Evolutionary conservation across 2,113 vertebrate species (phyloP).

Genomic region (Potamarius usumacintae): DNA sequence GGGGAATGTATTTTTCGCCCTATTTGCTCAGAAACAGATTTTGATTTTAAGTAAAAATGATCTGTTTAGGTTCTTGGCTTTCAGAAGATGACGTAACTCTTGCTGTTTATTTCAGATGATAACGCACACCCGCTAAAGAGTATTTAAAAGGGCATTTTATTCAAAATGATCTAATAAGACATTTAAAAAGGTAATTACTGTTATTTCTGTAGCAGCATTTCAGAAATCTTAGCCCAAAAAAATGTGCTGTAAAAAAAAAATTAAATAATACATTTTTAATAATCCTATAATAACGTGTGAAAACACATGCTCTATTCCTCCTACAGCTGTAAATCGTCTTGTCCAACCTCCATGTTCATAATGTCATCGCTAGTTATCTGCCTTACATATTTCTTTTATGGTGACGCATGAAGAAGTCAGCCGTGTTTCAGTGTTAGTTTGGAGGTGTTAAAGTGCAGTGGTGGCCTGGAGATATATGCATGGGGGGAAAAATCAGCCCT

Average conservation of each 20-base stretch:
- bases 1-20: background rate
- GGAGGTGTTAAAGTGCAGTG: background rate
- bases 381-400: background rate
- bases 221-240: background rate
- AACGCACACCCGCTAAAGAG: too few relatives aligned
- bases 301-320: background rate
- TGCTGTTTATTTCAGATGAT: background rate
- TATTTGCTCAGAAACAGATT: background rate
- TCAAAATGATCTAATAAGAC: background rate
- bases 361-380: background rate
- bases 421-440: background rate
- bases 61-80: too few relatives aligned
- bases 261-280: too few relatives aligned
- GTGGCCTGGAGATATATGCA: background rate
- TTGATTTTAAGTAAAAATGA: too few relatives aligned
- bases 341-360: constrained; percentile 3
- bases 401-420: constrained; percentile 3
- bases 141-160: background rate
- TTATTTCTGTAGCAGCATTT: background rate
- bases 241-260: background rate
- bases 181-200: background rate
- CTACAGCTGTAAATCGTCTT: background rate
- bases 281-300: constrained; percentile 18
- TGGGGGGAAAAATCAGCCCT: background rate
- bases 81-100: constrained; percentile 8